These are phyloP conservation scores for Agrochola macilenta DNA, from an alignment of 2,888 invertebrate species.

Conservation along the genomic window DNA sequence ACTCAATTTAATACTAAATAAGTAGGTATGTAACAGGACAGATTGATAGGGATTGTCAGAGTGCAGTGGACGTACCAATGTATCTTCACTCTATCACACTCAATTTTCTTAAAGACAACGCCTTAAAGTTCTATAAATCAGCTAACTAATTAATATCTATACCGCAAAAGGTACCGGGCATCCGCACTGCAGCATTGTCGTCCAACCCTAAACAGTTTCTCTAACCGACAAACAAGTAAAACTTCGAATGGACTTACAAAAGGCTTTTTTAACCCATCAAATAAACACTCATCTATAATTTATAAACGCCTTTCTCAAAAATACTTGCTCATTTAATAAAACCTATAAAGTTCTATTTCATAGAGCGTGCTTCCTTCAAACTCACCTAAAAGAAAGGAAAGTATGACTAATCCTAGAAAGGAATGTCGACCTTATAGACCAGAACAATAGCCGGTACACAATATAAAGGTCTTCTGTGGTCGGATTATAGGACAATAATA, in stretches of 20 bases:
- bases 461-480: slow-evolving; percentile 26
- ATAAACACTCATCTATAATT: slow-evolving; percentile 67
- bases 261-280: slow-evolving; percentile 65
- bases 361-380: slow-evolving; percentile 60
- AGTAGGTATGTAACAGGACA: not conserved
- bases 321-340: slow-evolving; percentile 65
- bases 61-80: not conserved
- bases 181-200: slow-evolving; percentile 25
- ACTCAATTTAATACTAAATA: not conserved
- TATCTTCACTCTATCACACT: not conserved
- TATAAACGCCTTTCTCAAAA: slow-evolving; percentile 71
- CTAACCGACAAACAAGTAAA: slow-evolving; percentile 31
- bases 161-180: not conserved
- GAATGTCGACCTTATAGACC: slow-evolving; percentile 71
- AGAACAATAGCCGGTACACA: slow-evolving; percentile 71
- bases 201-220: slow-evolving; percentile 2
- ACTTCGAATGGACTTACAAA: slow-evolving; percentile 58
- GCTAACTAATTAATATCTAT: not conserved
- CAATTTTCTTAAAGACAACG: not conserved
- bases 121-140: not conserved
- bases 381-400: slow-evolving; percentile 55
- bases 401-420: slow-evolving; percentile 61
- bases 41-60: too few species aligned
- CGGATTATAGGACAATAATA: slow-evolving; percentile 18
- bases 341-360: slow-evolving; percentile 70